Evolutionary conservation across 2,797 vertebrate genomes (phyloP), one percentile per base, ranked within the genome.

Genomic region (Clarias fuscus): DNA sequence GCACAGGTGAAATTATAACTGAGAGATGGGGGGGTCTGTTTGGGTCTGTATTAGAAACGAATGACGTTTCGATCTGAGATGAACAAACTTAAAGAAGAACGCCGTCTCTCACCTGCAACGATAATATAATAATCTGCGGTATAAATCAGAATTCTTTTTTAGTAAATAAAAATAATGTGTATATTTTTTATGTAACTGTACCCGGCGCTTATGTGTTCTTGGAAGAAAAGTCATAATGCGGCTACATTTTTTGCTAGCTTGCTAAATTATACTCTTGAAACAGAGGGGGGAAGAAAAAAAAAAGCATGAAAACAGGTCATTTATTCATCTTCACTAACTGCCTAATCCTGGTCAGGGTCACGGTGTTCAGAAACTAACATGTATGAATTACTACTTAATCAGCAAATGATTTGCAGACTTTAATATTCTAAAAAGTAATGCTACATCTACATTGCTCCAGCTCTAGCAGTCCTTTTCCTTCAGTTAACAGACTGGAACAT

Each of bases 381-480:
- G 62, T 30, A 67, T 56, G 33, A 65, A 75, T 83, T 62, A 73
- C 59, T 27, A 80, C 71, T 84, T n/a, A 84, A 58, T 68, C 76
- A 75, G 67, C 82, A 86, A 73, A 84, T 76, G 72, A 86, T 82
- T 58, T 72, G 5, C 33, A 86, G 72, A 27, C 40, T 18, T 27
- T 61, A 20, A 81, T 84, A 6, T 64, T 72, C 15, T 68, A 61
- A 24, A 85, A 59, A 30, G 65, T 80, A 71, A 53, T 18, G 17
- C 17, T 33, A 20, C 75, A 1, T 7, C 64, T 40, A 40, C 33
- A 20, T 43, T 61, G 37, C 37, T 80, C 59, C 37, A 72, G n/a
- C 61, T 48, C 53, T n/a, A 80, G 43, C 27, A 33, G 18, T 82
- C 3, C 5, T 43, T 79, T 62, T 4, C 67, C n/a, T 59, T 62